A percentile compares a stretch with the other conserved stretches of the same genome.
These are phyloP conservation scores for Melinaea marsaeus DNA, from an alignment of 2,888 invertebrate species.

Conservation along the genomic window DNA sequence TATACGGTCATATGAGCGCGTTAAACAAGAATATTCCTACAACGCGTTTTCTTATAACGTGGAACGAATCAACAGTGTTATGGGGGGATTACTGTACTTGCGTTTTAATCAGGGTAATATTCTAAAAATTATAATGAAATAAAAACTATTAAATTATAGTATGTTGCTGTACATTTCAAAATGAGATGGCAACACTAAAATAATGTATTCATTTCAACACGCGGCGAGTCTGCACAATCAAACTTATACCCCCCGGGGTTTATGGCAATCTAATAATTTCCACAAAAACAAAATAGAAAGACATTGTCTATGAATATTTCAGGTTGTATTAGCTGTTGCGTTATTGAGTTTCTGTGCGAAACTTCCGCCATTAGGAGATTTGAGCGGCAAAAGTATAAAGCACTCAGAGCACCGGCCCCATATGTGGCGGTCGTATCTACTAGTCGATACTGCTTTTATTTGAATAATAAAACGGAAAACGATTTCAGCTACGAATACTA, in stretches of 20 bases:
- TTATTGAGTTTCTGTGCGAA: constrained; percentile 61
- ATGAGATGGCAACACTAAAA: constrained; percentile 36
- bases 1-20: too few relatives aligned
- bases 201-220: constrained; percentile 71
- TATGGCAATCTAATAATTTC: constrained; percentile 71
- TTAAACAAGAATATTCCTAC: too few relatives aligned
- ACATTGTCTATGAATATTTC: constrained; percentile 69
- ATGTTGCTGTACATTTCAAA: constrained; percentile 1
- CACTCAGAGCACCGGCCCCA: constrained; percentile 21
- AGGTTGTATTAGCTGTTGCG: constrained; percentile 61
- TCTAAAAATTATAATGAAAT: too few relatives aligned
- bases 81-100: too few relatives aligned
- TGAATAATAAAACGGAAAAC: constrained; percentile 16
- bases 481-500: background rate
- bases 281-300: constrained; percentile 58
- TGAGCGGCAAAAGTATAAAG: constrained; percentile 44
- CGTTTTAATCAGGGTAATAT: too few relatives aligned
- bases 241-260: constrained; percentile 65
- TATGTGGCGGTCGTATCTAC: constrained; percentile 17
- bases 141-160: background rate
- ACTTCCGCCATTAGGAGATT: constrained; percentile 55
- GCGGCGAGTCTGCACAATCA: constrained; percentile 67
- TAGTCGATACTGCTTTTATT: constrained; percentile 21
- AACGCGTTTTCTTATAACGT: too few relatives aligned
- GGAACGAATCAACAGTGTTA: too few relatives aligned